phyloP scores from a whole-genome alignment of 2,888 invertebrate species.

The Sminthurinus aureus region DNA sequence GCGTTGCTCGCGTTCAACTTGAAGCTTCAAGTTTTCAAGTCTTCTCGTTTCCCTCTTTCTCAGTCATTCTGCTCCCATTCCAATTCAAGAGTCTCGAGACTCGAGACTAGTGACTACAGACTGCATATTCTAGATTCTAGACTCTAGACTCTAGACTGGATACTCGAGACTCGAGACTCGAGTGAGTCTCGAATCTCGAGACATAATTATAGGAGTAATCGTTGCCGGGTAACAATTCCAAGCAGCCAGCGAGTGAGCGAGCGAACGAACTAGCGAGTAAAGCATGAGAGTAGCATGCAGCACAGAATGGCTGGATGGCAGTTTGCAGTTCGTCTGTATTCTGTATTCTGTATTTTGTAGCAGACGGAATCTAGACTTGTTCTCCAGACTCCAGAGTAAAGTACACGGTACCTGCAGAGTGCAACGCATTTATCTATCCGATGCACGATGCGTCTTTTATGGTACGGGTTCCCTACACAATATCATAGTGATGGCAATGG shows the following conservation, averaged over 20 bases:
- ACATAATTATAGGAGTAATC: conserved; percentile 20
- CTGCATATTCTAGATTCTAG: not conserved
- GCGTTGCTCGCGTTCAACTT: conserved; percentile 44
- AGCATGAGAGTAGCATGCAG: not conserved
- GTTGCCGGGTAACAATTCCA: not conserved
- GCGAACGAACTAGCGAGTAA: not conserved
- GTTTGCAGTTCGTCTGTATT: not conserved
- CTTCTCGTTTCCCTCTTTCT: conserved; percentile 2
- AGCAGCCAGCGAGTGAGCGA: not conserved
- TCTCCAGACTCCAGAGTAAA: no score
- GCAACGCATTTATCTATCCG: no score
- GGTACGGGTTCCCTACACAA: no score
- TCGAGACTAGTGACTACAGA: not conserved
- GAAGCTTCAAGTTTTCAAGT: no score
- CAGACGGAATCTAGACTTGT: no score
- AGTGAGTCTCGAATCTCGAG: not conserved
- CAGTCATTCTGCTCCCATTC: conserved; percentile 7
- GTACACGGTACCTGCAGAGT: no score
- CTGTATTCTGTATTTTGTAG: not conserved
- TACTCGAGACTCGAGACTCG: not conserved
- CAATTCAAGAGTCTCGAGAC: not conserved
- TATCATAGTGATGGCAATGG: no score
- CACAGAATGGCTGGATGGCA: not conserved
- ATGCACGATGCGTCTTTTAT: no score
- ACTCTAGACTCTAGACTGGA: not conserved